A percentile compares a stretch with the other conserved stretches of the same genome.
phyloP scores from a whole-genome alignment of 1,140 invertebrate species.

The Argopecten irradians region DNA sequence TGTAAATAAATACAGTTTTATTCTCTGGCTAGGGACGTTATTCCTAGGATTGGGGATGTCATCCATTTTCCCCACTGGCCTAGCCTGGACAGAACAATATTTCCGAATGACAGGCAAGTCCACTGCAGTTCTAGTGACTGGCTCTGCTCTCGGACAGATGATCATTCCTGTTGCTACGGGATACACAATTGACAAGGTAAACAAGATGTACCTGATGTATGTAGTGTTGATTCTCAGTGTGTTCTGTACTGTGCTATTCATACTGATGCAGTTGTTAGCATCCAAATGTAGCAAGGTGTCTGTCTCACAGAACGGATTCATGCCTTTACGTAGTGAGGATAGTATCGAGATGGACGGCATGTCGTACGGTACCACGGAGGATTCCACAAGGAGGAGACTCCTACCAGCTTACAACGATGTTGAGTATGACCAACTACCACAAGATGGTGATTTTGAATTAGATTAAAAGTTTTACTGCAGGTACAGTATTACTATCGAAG shows the following conservation, averaged over 20 bases:
- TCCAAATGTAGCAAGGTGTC: slow-evolving; percentile 38
- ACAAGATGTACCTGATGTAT: slow-evolving; percentile 75
- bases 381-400: slow-evolving; percentile 26
- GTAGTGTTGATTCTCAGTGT: slow-evolving; percentile 63
- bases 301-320: slow-evolving; percentile 46
- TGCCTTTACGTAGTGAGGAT: slow-evolving; percentile 52
- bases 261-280: slow-evolving; percentile 70
- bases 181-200: slow-evolving; percentile 68
- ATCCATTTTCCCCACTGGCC: slow-evolving; percentile 78
- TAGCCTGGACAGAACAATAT: slow-evolving; percentile 78
- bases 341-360: slow-evolving; percentile 51
- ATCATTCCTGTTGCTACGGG: slow-evolving; percentile 73
- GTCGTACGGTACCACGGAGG: slow-evolving; percentile 38
- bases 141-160: slow-evolving; percentile 79
- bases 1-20: slow-evolving; percentile 60
- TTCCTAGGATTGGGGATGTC: slow-evolving; percentile 78
- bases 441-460: slow-evolving; percentile 41
- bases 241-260: slow-evolving; percentile 61
- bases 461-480: neutral
- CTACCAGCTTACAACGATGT: slow-evolving; percentile 41
- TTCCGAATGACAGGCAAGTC: slow-evolving; percentile 78
- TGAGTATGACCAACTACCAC: slow-evolving; percentile 45
- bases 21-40: slow-evolving; percentile 69
- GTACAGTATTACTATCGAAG: neutral
- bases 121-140: slow-evolving; percentile 78